Evolutionary conservation across 2,797 vertebrate genomes (phyloP).

Genomic region (Sparidentex hasta): DNA sequence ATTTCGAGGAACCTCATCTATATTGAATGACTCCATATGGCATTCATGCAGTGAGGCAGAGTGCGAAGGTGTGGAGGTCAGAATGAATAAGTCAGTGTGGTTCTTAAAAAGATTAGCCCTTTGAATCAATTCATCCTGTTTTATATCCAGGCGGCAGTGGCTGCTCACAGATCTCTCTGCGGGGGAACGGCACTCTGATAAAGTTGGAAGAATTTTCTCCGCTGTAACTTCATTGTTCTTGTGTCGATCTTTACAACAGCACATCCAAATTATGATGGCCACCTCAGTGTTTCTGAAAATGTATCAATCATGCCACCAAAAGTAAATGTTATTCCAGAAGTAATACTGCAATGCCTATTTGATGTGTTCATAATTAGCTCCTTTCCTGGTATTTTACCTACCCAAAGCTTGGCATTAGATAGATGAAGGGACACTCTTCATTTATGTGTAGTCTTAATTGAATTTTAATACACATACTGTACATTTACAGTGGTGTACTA

Average conservation of each 20-base stretch:
- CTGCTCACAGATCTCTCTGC: constrained; percentile 37
- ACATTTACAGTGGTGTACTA: no score
- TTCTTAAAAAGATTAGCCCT: constrained; percentile 28
- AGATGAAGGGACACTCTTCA: neutral
- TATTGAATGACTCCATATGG: neutral
- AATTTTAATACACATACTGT: no score
- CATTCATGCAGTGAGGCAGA: neutral
- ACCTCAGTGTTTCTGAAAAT: constrained; percentile 44
- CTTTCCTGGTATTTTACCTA: neutral
- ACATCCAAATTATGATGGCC: constrained; percentile 41
- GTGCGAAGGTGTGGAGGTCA: neutral
- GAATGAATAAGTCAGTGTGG: neutral
- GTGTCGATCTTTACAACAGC: constrained; percentile 31
- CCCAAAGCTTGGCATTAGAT: neutral
- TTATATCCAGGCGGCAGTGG: constrained; percentile 1
- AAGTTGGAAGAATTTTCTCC: constrained; percentile 31
- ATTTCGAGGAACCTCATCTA: neutral
- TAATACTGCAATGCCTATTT: constrained; percentile 17
- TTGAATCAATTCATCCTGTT: constrained; percentile 32
- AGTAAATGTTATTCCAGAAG: neutral
- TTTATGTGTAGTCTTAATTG: no score
- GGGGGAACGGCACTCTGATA: constrained; percentile 24
- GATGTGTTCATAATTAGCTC: neutral
- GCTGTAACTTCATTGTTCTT: constrained; percentile 43
- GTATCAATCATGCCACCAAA: constrained; percentile 45